phyloP scores from a whole-genome alignment of 2,113 vertebrate species.

The Chloropsis cyanopogon region DNA sequence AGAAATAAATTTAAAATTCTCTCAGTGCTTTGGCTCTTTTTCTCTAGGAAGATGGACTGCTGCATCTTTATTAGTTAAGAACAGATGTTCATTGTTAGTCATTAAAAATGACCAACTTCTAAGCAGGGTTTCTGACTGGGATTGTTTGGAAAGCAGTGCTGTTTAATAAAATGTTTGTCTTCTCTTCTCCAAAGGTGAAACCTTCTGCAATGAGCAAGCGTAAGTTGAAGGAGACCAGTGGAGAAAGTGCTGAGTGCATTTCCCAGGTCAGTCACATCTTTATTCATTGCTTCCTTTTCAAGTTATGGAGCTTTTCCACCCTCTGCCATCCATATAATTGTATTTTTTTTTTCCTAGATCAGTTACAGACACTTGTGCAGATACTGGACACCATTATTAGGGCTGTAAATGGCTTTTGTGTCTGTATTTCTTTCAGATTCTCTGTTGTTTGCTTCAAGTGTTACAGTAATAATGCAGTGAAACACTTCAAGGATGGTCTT shows the following conservation, averaged over 20 bases:
- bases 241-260: conserved; percentile 74
- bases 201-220: conserved; percentile 77
- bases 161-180: neutral
- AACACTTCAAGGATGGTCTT: neutral
- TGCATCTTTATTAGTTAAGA: neutral
- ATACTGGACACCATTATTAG: neutral
- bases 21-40: neutral
- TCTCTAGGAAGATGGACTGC: neutral
- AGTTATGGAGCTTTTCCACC: neutral
- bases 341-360: neutral
- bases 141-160: neutral
- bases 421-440: neutral
- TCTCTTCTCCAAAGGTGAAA: neutral
- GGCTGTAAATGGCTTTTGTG: neutral
- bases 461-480: neutral
- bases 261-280: conserved; percentile 77
- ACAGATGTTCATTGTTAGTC: fast-evolving
- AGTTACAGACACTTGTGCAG: neutral
- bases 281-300: neutral
- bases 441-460: neutral
- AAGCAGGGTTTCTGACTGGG: neutral
- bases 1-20: neutral
- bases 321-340: fast-evolving
- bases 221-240: conserved; percentile 71
- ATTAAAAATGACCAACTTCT: neutral